A percentile compares a stretch with the other conserved stretches of the same genome.
Evolutionary conservation across 1,140 invertebrate genomes (phyloP).

Genomic region (Chrysoperla carnea): DNA sequence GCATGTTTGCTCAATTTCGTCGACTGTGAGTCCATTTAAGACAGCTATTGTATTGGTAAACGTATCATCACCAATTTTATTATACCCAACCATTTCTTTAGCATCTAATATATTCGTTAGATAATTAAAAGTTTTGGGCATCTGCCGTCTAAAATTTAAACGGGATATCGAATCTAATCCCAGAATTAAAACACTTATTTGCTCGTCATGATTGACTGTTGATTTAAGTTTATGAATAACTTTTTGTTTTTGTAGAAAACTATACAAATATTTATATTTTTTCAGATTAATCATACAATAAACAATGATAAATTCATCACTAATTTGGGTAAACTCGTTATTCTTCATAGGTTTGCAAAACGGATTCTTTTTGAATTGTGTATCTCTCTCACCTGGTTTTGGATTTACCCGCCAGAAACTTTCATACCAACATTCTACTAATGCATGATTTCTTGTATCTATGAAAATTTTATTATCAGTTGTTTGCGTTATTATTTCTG

Average conservation of each 20-base stretch:
- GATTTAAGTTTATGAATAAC: not conserved
- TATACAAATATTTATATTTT: too few relatives aligned
- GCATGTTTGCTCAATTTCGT: slow-evolving; percentile 40
- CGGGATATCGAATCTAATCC: slow-evolving; percentile 75
- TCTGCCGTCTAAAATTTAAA: slow-evolving; percentile 65
- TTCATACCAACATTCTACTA: slow-evolving; percentile 37
- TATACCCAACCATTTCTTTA: slow-evolving; percentile 61
- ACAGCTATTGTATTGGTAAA: slow-evolving; percentile 65
- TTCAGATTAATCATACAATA: slow-evolving; percentile 22
- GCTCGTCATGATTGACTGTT: slow-evolving; percentile 9
- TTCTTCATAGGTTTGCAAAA: slow-evolving; percentile 15
- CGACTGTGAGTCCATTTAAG: slow-evolving; percentile 41
- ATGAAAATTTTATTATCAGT: too few relatives aligned
- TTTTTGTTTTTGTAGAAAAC: not conserved
- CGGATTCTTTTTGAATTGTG: slow-evolving; percentile 23
- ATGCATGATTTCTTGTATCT: too few relatives aligned
- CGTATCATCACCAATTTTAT: slow-evolving; percentile 70
- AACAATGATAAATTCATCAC: slow-evolving; percentile 41
- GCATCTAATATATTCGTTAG: slow-evolving; percentile 36
- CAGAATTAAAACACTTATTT: slow-evolving; percentile 51
- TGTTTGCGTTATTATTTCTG: too few relatives aligned
- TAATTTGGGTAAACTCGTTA: slow-evolving; percentile 17
- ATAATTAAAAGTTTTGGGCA: slow-evolving; percentile 48
- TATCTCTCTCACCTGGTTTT: slow-evolving; percentile 19
- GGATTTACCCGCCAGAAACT: slow-evolving; percentile 34